A percentile compares a stretch with the other conserved stretches of the same genome.
Evolutionary conservation across 2,113 vertebrate species (phyloP).

Genomic region (Perca schrenkii): DNA sequence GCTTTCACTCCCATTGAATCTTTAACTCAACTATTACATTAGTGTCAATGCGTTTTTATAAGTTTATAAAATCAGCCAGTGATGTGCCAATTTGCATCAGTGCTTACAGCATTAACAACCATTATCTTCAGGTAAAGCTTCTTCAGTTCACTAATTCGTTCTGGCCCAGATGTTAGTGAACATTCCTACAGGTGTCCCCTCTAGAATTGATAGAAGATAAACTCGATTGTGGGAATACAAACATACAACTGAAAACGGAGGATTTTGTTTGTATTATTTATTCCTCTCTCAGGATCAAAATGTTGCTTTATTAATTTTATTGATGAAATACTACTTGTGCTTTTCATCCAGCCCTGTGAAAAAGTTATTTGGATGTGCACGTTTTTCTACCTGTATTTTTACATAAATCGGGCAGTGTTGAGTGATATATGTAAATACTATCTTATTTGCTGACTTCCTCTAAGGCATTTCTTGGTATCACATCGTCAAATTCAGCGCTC

Average conservation of each 20-base stretch:
- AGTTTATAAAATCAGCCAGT: not conserved
- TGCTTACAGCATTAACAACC: not conserved
- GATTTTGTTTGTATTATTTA: too few relatives aligned
- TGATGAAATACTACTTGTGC: too few relatives aligned
- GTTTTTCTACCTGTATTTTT: not conserved
- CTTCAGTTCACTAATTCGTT: too few relatives aligned
- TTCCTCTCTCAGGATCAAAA: too few relatives aligned
- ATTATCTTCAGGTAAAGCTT: not conserved
- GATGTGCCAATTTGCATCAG: not conserved
- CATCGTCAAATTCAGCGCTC: conserved; percentile 17
- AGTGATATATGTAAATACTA: not conserved
- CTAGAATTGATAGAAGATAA: too few relatives aligned
- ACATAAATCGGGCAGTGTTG: not conserved
- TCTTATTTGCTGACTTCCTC: conserved; percentile 41
- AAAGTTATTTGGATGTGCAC: too few relatives aligned
- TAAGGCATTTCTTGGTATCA: conserved; percentile 32
- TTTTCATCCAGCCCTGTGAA: too few relatives aligned
- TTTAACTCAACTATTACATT: not conserved
- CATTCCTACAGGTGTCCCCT: too few relatives aligned
- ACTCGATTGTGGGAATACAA: too few relatives aligned
- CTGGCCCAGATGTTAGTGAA: too few relatives aligned
- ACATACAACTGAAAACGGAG: too few relatives aligned
- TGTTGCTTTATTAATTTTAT: too few relatives aligned
- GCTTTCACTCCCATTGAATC: not conserved
- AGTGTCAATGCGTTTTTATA: not conserved